Base-by-base conservation (phyloP, 2,797 vertebrate genomes). In the Pseudochaenichthys georgianus region DNA sequence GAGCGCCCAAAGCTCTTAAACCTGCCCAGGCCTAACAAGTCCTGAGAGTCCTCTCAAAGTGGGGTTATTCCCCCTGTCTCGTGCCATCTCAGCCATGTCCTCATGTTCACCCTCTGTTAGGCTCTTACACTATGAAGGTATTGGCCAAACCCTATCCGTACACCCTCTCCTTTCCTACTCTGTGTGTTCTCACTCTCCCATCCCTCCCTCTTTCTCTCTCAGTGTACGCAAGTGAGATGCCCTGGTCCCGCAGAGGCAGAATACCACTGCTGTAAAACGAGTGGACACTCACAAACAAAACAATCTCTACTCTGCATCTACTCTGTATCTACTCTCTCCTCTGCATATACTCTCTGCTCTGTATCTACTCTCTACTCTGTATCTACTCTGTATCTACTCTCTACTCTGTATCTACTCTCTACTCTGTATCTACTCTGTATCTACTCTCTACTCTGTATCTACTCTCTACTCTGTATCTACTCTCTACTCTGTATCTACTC, bases 51-150 rank as follows among this genome's bases (percentile, higher is more conserved):
- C 89, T 85, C 68, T 91, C 87, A 92, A 83, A 89, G 83, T 48
- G 47, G 82, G 85, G 83, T 88, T 87, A 89, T 91, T 91, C 83
- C 89, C 88, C 74, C 60, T 82, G 85, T 81, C 86, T 83, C 64
- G 83, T 91, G 88, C 88, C 90, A 90, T 91, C 84, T 78, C 81
- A 89, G 85, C 84, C 82, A 75, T 87, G 89, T 90, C 86, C 88
- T 88, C 69, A 78, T 83, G 28, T 82, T 91, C 84, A 90, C 84
- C 85, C 81, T 87, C 65, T 63, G 54, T 58, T 55, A 63, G 77
- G 82, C 85, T 85, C 87, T 84, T 83, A 79, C 77, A 76, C 81
- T 88, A 91, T 87, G 80, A 83, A 66, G 78, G 45, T 71, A 78
- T 58, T 73, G 77, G 85, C 64, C 82, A 80, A 74, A 83, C 69